Conservation (phyloP, 2,113 vertebrate genomes). For the Antigone vipio region DNA sequence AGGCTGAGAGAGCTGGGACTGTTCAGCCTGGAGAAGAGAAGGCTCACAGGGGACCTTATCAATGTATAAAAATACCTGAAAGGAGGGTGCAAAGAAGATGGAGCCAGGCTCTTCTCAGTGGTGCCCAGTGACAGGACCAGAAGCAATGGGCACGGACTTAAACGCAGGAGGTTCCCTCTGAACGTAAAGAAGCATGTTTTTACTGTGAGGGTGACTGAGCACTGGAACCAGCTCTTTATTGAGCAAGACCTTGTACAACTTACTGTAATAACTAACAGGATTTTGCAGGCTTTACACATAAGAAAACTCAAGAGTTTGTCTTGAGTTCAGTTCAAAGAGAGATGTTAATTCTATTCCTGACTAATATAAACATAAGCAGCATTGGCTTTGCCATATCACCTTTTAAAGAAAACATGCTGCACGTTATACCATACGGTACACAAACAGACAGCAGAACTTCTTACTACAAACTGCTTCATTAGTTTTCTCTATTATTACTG, state of each 20-base stretch:
- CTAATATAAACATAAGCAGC: not conserved
- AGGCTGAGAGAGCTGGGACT: not conserved
- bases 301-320: not conserved
- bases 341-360: not conserved
- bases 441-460: not conserved
- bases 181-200: not conserved
- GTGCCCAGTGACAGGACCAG: not conserved
- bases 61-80: not conserved
- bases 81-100: not conserved
- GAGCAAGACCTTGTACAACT: not conserved
- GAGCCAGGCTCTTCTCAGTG: not conserved
- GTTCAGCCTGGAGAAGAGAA: not conserved
- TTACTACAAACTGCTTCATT: not conserved
- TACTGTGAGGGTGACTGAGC: not conserved
- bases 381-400: not conserved
- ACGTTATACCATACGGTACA: not conserved
- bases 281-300: not conserved
- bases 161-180: not conserved
- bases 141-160: not conserved
- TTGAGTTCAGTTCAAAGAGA: not conserved
- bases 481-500: not conserved
- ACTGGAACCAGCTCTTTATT: not conserved
- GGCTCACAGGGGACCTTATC: not conserved
- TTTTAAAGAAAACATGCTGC: not conserved
- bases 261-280: not conserved